Evolutionary conservation across 2,797 vertebrate species (phyloP).

Genomic region (Sebastes umbrosus): DNA sequence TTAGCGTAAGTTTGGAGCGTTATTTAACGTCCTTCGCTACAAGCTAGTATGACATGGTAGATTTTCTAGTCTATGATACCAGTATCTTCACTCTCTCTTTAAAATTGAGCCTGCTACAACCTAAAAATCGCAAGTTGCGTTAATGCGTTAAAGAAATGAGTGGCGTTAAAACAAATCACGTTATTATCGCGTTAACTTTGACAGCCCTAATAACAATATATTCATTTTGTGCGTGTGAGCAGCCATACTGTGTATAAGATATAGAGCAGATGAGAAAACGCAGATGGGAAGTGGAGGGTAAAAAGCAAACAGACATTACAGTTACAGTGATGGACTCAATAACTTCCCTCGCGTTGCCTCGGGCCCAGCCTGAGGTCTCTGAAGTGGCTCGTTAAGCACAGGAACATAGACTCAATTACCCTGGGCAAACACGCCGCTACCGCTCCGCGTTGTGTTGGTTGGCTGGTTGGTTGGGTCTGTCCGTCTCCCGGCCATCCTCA

Average conservation of each 20-base stretch:
- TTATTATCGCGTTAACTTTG: too few relatives aligned
- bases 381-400: conserved; percentile 74
- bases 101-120: too few relatives aligned
- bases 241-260: background rate
- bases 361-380: conserved; percentile 65
- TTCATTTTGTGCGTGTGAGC: conserved; percentile 27
- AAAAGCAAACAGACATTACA: conserved; percentile 77
- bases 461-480: conserved; percentile 47
- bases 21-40: too few relatives aligned
- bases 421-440: conserved; percentile 55
- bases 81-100: too few relatives aligned
- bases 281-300: conserved; percentile 46
- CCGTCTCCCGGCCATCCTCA: conserved; percentile 20
- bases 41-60: too few relatives aligned
- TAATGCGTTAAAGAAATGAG: too few relatives aligned
- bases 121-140: too few relatives aligned
- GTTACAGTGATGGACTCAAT: conserved; percentile 65
- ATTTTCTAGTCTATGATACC: too few relatives aligned
- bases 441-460: conserved; percentile 57
- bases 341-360: conserved; percentile 68
- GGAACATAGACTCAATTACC: conserved; percentile 71
- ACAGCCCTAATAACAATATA: background rate
- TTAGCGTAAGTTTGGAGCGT: too few relatives aligned
- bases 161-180: too few relatives aligned
- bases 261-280: conserved; percentile 18